Conservation (phyloP, 2,888 invertebrate genomes). For the Drosophila nr. medialis region DNA sequence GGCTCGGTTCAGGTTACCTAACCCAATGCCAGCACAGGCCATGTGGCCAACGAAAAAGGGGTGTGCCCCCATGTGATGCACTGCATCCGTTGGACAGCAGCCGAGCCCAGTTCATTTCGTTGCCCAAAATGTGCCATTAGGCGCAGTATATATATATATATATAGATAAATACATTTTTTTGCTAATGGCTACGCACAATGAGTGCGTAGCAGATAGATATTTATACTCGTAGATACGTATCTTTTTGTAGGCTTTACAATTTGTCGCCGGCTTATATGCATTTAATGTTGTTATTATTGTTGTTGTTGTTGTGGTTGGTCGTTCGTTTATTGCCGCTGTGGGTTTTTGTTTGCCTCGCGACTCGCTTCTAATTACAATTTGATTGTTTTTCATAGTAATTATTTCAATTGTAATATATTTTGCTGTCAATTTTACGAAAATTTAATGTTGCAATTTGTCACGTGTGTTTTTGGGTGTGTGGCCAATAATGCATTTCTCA, state of each 20-base stretch:
- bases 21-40: constrained; percentile 39
- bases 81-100: constrained; percentile 63
- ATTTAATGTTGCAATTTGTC: constrained; percentile 69
- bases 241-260: constrained; percentile 52
- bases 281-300: constrained; percentile 26
- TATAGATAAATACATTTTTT: constrained; percentile 3
- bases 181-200: constrained; percentile 47
- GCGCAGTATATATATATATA: not conserved
- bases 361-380: constrained; percentile 71
- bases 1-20: constrained; percentile 55
- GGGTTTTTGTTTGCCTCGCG: constrained; percentile 31
- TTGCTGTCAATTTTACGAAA: constrained; percentile 61
- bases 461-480: not conserved
- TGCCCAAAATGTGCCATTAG: constrained; percentile 31
- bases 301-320: constrained; percentile 24
- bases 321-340: constrained; percentile 18
- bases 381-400: constrained; percentile 76
- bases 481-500: constrained; percentile 36
- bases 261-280: constrained; percentile 55
- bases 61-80: constrained; percentile 69
- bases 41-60: constrained; percentile 59
- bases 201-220: constrained; percentile 44
- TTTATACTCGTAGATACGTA: constrained; percentile 29
- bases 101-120: constrained; percentile 24
- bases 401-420: constrained; percentile 78